Percentiles rank a stretch among this genome's conserved stretches.
phyloP scores from a whole-genome alignment of 2,888 invertebrate genomes.

The Oligia strigilis region DNA sequence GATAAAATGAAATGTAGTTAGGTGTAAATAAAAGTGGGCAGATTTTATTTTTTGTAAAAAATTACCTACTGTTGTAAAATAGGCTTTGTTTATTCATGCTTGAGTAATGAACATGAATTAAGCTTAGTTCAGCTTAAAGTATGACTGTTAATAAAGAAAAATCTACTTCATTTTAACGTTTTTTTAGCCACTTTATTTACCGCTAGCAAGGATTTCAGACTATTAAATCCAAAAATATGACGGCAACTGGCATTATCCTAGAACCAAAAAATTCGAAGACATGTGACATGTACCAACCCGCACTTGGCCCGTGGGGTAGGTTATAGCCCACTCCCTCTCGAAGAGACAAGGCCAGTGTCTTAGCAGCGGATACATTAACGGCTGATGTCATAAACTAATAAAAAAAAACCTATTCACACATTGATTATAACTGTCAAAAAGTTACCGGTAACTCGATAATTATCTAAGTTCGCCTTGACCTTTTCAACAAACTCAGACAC shows the following conservation, averaged over 20 bases:
- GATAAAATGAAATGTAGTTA: slow-evolving; percentile 1
- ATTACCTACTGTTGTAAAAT: neutral
- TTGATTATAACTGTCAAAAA: slow-evolving; percentile 6
- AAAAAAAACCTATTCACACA: neutral
- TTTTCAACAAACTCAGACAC: slow-evolving; percentile 1
- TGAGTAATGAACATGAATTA: slow-evolving; percentile 4
- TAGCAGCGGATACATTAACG: neutral
- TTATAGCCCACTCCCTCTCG: neutral
- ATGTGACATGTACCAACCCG: neutral
- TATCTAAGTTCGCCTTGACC: slow-evolving; percentile 21
- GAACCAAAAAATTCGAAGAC: neutral
- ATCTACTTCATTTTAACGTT: neutral
- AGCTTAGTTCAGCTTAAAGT: neutral
- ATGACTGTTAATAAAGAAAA: neutral
- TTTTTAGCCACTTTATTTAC: neutral
- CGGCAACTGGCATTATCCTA: neutral
- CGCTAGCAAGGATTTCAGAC: neutral
- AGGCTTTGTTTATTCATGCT: slow-evolving; percentile 8
- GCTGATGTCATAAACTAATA: neutral
- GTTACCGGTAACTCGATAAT: slow-evolving; percentile 7
- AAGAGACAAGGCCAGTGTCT: neutral
- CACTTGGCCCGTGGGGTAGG: neutral
- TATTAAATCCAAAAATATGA: neutral
- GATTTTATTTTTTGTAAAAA: slow-evolving; percentile 16
- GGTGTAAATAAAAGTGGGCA: slow-evolving; percentile 19